Conservation (phyloP, 35 echinoderm and acorn worm species). For the Strongylocentrotus purpuratus region DNA sequence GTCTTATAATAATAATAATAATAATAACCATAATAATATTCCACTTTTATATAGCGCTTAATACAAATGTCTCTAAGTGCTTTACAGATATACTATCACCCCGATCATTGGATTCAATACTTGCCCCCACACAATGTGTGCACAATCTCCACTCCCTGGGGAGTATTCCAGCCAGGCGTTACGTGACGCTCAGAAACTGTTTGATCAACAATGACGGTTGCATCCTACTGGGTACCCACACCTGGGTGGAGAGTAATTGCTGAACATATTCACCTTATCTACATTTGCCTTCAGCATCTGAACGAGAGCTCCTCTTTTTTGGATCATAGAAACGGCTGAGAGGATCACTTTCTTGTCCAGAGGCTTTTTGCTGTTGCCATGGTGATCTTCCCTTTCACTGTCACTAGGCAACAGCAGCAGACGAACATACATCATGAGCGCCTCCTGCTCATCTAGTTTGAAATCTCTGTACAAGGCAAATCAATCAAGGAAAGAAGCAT, state of each 20-base stretch:
- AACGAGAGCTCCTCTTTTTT: conserved; percentile 45
- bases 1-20: too few relatives aligned
- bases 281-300: conserved; percentile 55
- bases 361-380: not conserved
- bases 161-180: too few relatives aligned
- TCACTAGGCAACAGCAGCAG: conserved; percentile 52
- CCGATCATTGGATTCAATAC: too few relatives aligned
- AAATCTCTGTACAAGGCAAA: conserved; percentile 60
- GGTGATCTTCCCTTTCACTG: not conserved
- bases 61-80: too few relatives aligned
- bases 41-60: too few relatives aligned
- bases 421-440: conserved; percentile 69
- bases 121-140: too few relatives aligned
- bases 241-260: not conserved
- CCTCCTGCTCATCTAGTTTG: conserved; percentile 59
- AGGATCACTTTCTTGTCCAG: not conserved
- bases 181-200: too few relatives aligned
- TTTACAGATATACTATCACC: too few relatives aligned
- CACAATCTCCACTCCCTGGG: too few relatives aligned
- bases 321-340: conserved; percentile 23
- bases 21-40: too few relatives aligned
- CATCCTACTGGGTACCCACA: too few relatives aligned
- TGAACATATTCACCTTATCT: conserved; percentile 47
- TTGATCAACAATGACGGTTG: too few relatives aligned
- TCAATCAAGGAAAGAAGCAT: not conserved